These are phyloP conservation scores for Myrmecophaga tridactyla DNA, from an alignment of 2,113 vertebrate species.

Conservation along the genomic window DNA sequence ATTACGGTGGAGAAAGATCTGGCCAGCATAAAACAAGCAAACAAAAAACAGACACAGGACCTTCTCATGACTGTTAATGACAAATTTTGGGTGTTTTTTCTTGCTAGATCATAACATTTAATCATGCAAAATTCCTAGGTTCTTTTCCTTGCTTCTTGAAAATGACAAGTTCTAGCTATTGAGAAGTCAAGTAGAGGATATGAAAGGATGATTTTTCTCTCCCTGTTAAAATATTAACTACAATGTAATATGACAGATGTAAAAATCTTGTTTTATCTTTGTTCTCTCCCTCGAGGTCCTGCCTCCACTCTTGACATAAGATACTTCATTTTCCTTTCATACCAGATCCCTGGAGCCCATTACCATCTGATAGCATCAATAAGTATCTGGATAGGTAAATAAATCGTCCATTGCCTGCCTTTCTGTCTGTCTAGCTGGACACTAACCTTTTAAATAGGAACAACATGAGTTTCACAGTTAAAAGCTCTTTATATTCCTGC, in stretches of 20 bases:
- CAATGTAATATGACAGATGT: background rate
- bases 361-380: background rate
- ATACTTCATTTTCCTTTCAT: background rate
- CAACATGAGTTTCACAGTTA: background rate
- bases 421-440: background rate
- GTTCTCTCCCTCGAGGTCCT: background rate
- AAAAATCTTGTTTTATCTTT: background rate
- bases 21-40: background rate
- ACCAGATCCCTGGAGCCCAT: background rate
- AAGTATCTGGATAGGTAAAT: background rate
- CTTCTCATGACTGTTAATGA: background rate
- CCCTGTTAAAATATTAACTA: slow-evolving; percentile 11
- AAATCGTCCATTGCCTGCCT: background rate
- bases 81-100: background rate
- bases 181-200: background rate
- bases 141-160: background rate
- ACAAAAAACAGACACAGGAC: background rate
- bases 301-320: background rate
- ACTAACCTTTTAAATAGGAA: background rate
- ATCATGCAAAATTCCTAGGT: background rate
- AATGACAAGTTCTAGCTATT: background rate
- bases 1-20: background rate
- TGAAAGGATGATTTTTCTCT: background rate
- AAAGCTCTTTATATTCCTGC: background rate
- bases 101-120: background rate